phyloP scores from a whole-genome alignment of 2,113 vertebrate genomes.

The Passer montanus region DNA sequence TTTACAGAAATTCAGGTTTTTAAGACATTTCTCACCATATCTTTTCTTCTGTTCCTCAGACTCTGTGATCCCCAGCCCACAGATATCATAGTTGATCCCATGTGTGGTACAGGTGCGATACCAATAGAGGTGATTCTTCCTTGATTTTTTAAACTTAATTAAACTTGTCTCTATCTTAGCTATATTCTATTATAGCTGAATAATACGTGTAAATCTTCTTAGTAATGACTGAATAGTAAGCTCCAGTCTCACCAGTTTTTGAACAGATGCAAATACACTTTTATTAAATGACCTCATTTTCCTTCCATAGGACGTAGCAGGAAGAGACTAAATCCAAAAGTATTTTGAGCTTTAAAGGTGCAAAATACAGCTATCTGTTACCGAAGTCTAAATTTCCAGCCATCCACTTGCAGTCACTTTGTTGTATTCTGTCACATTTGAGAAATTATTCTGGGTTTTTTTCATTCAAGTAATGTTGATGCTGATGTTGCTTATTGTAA shows the following conservation, averaged over 20 bases:
- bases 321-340: neutral
- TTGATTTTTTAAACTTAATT: neutral
- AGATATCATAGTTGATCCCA: conserved; percentile 94
- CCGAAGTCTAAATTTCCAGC: neutral
- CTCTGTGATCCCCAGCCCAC: conserved; percentile 89
- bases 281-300: neutral
- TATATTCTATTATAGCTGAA: neutral
- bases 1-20: neutral
- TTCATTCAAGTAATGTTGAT: neutral
- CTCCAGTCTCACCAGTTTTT: neutral
- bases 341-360: neutral
- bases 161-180: neutral
- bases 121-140: conserved; percentile 88
- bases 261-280: neutral
- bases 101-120: conserved; percentile 97
- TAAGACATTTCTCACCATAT: neutral
- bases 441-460: neutral
- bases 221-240: neutral
- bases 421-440: neutral
- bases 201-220: neutral
- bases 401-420: neutral
- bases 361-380: neutral
- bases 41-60: conserved; percentile 69
- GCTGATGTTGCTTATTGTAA: neutral
- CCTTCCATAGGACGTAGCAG: neutral